Evolutionary conservation across 2,113 vertebrate genomes (phyloP), one percentile per base, ranked within the genome.

Genomic region (Eublepharis macularius): DNA sequence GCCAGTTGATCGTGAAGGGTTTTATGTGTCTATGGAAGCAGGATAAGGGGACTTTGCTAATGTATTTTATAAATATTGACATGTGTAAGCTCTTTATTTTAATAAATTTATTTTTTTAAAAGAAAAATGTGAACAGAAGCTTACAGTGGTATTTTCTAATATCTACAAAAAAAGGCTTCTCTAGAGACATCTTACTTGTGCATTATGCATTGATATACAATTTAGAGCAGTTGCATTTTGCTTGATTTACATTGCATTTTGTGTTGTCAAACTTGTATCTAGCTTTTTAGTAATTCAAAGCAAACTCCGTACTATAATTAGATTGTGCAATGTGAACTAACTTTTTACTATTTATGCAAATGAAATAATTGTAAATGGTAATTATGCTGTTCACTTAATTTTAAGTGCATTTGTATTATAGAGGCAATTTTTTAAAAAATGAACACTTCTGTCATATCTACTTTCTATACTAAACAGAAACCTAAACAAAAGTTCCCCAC

Each of bases 191-290:
- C 14, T 17, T 86, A 21, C 24, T 41, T 0, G 29, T 41, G 0
- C 26, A 49, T 41, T 0, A 24, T 41, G 0, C 26, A 49, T 14
- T 76, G 84, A 82, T 85, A 24, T 81, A 47, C 68, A 69, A 74
- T 24, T n/a, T 77, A 84, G 76, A 72, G 36, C 45, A 49, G 69
- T 12, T 12, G 4, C 81, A 24, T 88, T 80, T 93, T 88, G 17
- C 2, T 66, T 65, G 5, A 1, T 6, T 84, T 89, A 36, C 41
- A 49, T 89, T 92, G 87, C 70, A 5, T 63, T 72, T 86, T 78
- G 36, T 16, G 3, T 83, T 89, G 11, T 0, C 45, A 68, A 76
- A 83, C 2, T 26, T 51, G 12, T 36, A 21, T 78, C 19, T 76
- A 36, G 43, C 16, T 43, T 84, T 43, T 41, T 57, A n/a, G 19